Conservation (phyloP, 2,888 invertebrate genomes). For the Ceramica pisi region DNA sequence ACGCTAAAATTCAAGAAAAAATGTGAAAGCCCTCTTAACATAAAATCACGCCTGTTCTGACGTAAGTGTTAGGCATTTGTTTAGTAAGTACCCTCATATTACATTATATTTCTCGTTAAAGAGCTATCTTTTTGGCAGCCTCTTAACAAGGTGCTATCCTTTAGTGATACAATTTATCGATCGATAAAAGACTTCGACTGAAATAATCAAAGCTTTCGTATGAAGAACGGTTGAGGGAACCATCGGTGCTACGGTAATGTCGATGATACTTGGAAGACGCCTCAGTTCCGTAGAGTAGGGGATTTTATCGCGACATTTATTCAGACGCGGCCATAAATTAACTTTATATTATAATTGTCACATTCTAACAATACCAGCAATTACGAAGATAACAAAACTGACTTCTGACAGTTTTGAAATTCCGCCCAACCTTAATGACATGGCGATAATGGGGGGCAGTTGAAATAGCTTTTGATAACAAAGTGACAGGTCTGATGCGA, state of each 20-base stretch:
- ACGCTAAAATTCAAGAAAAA: too few relatives aligned
- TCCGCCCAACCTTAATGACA: constrained; percentile 40
- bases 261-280: too few relatives aligned
- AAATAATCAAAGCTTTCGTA: neutral
- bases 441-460: constrained; percentile 50
- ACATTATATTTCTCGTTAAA: neutral
- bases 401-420: constrained; percentile 37
- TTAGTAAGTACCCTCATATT: neutral
- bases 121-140: neutral
- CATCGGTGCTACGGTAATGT: too few relatives aligned
- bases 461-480: constrained; percentile 56
- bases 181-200: neutral
- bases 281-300: too few relatives aligned
- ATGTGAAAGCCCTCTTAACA: too few relatives aligned
- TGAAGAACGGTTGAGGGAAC: neutral
- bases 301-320: too few relatives aligned
- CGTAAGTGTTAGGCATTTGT: neutral
- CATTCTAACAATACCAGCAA: constrained; percentile 40
- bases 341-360: constrained; percentile 5
- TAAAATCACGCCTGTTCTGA: neutral
- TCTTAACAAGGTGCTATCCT: too few relatives aligned
- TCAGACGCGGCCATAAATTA: neutral
- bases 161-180: neutral
- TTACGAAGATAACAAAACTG: constrained; percentile 35
- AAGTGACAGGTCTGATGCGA: constrained; percentile 37